Percentiles rank a stretch among this genome's conserved stretches.
phyloP scores from a whole-genome alignment of 2,797 vertebrate genomes.

The Podarcis siculus region DNA sequence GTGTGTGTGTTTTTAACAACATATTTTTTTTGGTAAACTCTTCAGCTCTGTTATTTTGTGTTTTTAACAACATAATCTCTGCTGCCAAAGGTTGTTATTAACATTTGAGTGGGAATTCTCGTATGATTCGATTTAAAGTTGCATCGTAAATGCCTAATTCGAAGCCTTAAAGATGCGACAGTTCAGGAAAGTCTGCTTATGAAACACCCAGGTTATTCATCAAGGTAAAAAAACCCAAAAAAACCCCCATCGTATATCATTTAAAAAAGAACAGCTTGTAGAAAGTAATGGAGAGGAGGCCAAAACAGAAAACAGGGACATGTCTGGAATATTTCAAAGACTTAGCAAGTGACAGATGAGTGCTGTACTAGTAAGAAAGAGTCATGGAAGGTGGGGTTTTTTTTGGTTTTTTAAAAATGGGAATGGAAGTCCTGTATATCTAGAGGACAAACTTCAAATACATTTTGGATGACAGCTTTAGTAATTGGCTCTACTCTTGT shows the following conservation, averaged over 20 bases:
- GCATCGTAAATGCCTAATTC: slow-evolving; percentile 36
- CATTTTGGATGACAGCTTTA: slow-evolving; percentile 34
- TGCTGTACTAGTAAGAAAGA: slow-evolving; percentile 45
- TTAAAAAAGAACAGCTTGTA: slow-evolving; percentile 39
- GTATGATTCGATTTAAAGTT: slow-evolving; percentile 41
- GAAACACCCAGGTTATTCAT: slow-evolving; percentile 55
- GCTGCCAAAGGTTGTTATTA: not conserved
- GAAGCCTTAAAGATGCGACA: slow-evolving; percentile 48
- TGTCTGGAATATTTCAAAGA: slow-evolving; percentile 68
- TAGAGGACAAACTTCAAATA: slow-evolving; percentile 41
- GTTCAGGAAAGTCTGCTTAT: slow-evolving; percentile 53
- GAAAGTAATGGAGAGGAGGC: slow-evolving; percentile 48
- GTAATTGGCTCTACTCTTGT: slow-evolving; percentile 34
- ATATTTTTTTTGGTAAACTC: no score
- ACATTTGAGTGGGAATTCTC: slow-evolving; percentile 9
- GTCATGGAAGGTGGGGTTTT: slow-evolving; percentile 32
- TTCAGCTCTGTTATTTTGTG: not conserved
- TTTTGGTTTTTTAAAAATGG: slow-evolving; percentile 17
- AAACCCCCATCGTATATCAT: rapidly evolving
- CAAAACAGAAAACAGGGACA: slow-evolving; percentile 63
- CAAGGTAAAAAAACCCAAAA: slow-evolving; percentile 23
- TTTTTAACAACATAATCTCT: slow-evolving; percentile 1
- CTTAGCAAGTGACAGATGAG: slow-evolving; percentile 49
- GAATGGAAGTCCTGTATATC: slow-evolving; percentile 33
- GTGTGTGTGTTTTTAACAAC: no score